phyloP scores from a whole-genome alignment of 2,113 vertebrate species.

The Dicerorhinus sumatrensis region DNA sequence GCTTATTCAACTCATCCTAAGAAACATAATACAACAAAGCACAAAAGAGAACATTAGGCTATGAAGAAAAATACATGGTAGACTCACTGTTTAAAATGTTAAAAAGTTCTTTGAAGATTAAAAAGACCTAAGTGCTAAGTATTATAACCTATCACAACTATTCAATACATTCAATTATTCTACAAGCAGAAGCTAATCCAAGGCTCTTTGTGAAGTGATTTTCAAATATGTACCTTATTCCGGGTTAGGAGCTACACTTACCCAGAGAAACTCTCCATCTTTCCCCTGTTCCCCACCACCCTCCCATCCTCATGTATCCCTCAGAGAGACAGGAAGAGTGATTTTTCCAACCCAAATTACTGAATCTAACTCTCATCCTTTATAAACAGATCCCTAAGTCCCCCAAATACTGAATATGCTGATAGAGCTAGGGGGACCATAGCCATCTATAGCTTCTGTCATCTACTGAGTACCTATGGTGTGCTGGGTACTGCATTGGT shows the following conservation, averaged over 20 bases:
- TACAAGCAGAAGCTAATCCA: background rate
- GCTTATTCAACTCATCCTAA: background rate
- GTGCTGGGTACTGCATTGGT: background rate
- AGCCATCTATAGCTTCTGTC: background rate
- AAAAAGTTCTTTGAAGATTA: background rate
- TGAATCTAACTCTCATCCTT: background rate
- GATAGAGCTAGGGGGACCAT: background rate
- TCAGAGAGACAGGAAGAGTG: background rate
- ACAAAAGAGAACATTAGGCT: background rate
- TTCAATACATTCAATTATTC: background rate
- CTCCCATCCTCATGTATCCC: background rate
- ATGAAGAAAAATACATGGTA: background rate
- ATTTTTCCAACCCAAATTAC: background rate
- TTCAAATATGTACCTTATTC: background rate
- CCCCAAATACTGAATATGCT: background rate
- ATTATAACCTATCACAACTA: background rate
- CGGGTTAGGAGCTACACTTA: background rate
- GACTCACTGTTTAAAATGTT: background rate
- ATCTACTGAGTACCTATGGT: background rate
- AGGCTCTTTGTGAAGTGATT: slow-evolving; percentile 15
- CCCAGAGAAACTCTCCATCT: background rate
- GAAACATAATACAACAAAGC: slow-evolving; percentile 47
- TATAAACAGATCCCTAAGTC: background rate
- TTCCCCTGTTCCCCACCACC: background rate
- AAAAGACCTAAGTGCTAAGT: background rate